A percentile compares a stretch with the other conserved stretches of the same genome.
phyloP scores from a whole-genome alignment of 2,888 invertebrate genomes.

The Bruchidius siliquastri region DNA sequence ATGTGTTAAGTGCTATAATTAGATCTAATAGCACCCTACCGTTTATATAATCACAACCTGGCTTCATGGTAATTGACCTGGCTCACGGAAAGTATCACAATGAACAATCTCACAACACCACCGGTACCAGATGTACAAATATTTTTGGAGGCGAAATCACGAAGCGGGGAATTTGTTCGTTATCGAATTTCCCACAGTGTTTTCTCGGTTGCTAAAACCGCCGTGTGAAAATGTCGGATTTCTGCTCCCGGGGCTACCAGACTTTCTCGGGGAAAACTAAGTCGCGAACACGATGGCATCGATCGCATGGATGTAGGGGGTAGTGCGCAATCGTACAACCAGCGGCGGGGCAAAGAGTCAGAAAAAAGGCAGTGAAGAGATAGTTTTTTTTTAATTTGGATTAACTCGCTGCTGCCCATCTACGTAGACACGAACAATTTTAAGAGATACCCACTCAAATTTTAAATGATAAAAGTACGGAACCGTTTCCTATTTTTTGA shows the following conservation, averaged over 20 bases:
- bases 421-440: too few species aligned
- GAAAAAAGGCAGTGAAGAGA: neutral
- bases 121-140: neutral
- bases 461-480: too few species aligned
- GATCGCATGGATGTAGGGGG: neutral
- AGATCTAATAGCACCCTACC: neutral
- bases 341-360: neutral
- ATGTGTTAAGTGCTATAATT: neutral
- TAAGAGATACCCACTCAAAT: too few species aligned
- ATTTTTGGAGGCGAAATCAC: neutral
- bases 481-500: too few species aligned
- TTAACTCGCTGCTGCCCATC: too few species aligned
- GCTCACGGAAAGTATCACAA: neutral
- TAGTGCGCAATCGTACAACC: neutral
- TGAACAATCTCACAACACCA: neutral
- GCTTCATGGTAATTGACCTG: neutral
- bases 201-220: neutral
- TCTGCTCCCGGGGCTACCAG: neutral
- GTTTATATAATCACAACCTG: neutral
- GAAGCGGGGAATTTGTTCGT: neutral
- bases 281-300: neutral
- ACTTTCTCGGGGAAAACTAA: neutral
- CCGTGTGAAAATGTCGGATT: neutral
- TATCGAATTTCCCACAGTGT: neutral
- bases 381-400: too few species aligned